Conservation (phyloP, 2,797 vertebrate species). For the Chanos chanos region DNA sequence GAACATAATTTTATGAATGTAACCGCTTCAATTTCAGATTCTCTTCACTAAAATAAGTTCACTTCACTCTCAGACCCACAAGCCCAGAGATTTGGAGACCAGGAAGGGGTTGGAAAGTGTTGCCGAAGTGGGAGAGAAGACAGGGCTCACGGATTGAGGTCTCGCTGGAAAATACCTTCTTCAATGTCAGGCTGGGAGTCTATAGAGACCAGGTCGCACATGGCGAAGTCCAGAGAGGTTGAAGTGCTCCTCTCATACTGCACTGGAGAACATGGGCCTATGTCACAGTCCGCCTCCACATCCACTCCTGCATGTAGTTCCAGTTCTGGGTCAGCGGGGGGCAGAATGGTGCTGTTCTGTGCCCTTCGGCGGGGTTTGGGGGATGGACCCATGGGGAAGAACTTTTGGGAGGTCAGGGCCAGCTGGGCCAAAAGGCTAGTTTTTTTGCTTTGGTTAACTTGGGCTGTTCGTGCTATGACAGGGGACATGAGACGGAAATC, state of each 20-base stretch:
- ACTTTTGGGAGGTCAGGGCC: conserved; percentile 74
- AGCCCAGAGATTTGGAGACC: too few species aligned
- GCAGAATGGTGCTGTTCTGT: conserved; percentile 44
- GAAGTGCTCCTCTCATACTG: conserved; percentile 51
- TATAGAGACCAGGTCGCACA: conserved; percentile 68
- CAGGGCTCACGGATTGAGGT: too few species aligned
- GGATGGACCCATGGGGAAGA: conserved; percentile 61
- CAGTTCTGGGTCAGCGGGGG: conserved; percentile 41
- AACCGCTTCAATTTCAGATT: too few species aligned
- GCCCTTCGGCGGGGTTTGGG: conserved; percentile 64
- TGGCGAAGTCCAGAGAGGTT: conserved; percentile 61
- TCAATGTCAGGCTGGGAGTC: conserved; percentile 79
- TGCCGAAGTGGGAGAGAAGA: conserved; percentile 7
- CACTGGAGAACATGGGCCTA: conserved; percentile 40
- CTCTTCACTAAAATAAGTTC: too few species aligned
- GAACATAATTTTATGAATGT: too few species aligned
- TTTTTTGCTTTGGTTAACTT: conserved; percentile 74
- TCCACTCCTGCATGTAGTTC: neutral
- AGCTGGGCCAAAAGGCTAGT: conserved; percentile 82
- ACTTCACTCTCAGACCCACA: too few species aligned
- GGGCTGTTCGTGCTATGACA: conserved; percentile 72
- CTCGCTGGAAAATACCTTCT: conserved; percentile 89
- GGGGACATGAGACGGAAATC: conserved; percentile 58
- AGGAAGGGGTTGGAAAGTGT: conserved; percentile 6
- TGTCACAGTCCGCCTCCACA: conserved; percentile 49